These are phyloP conservation scores for Orchesellides sinensis DNA, from an alignment of 2,888 invertebrate species.

Conservation along the genomic window DNA sequence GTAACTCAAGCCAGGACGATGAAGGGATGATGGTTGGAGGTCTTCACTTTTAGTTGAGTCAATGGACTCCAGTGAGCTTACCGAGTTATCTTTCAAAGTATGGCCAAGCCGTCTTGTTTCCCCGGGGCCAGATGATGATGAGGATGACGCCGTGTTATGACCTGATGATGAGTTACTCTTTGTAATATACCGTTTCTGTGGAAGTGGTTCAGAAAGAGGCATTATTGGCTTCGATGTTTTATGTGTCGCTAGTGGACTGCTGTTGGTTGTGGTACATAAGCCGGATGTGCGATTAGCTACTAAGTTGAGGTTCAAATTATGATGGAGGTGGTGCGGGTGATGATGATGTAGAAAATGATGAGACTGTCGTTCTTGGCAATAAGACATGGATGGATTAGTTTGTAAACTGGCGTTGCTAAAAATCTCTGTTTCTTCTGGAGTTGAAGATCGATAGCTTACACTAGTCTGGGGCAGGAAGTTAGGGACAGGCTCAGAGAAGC, in stretches of 20 bases:
- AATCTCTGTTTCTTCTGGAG: constrained; percentile 30
- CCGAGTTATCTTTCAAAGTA: constrained; percentile 72
- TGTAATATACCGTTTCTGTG: constrained; percentile 67
- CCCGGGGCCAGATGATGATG: constrained; percentile 55
- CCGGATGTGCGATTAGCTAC: constrained; percentile 55
- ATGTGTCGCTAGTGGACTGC: constrained; percentile 66
- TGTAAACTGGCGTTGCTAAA: constrained; percentile 53
- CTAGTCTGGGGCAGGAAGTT: constrained; percentile 55
- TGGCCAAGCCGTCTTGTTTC: constrained; percentile 57
- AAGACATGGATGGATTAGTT: constrained; percentile 70
- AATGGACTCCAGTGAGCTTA: constrained; percentile 74
- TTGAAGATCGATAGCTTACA: constrained; percentile 27
- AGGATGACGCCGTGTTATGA: constrained; percentile 53
- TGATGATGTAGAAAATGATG: constrained; percentile 60
- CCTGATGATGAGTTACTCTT: constrained; percentile 55
- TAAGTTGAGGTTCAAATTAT: constrained; percentile 60
- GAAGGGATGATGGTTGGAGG: constrained; percentile 54
- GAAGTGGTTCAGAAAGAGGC: constrained; percentile 72
- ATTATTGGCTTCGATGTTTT: constrained; percentile 63
- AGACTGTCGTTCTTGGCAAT: constrained; percentile 56
- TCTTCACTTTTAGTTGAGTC: constrained; percentile 74
- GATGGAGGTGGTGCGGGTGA: constrained; percentile 57
- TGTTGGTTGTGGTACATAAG: constrained; percentile 66
- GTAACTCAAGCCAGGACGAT: constrained; percentile 28
- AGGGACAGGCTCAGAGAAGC: constrained; percentile 27